These are phyloP conservation scores for Drosophila teissieri DNA, from an alignment of 1,140 invertebrate species.

Conservation along the genomic window DNA sequence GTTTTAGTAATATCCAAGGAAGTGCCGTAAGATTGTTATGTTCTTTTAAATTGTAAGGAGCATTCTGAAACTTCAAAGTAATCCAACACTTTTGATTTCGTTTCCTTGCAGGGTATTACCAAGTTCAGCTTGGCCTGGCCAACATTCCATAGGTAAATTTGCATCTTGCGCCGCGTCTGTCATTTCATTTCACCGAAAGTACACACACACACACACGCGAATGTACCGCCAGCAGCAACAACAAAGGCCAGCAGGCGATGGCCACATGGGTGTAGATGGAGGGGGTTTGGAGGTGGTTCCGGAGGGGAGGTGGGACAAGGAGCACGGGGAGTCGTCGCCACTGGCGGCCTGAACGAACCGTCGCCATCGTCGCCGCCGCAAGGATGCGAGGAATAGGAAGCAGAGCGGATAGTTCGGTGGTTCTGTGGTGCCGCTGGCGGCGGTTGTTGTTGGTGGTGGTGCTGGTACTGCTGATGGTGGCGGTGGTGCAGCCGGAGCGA, in stretches of 20 bases:
- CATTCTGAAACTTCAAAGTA: neutral
- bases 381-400: constrained; percentile 81
- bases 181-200: constrained; percentile 81
- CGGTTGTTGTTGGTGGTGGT: constrained; percentile 4
- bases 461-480: constrained; percentile 17
- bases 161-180: constrained; percentile 79
- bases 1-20: too few relatives aligned
- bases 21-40: too few relatives aligned
- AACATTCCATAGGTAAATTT: constrained; percentile 81
- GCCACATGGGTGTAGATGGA: constrained; percentile 34
- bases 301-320: neutral
- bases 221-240: constrained; percentile 46
- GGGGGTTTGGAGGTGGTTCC: neutral
- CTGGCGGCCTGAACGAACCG: constrained; percentile 62
- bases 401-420: constrained; percentile 62
- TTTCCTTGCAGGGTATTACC: constrained; percentile 27
- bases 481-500: constrained; percentile 54
- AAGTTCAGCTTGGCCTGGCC: constrained; percentile 30
- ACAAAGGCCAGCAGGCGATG: constrained; percentile 50
- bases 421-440: constrained; percentile 25
- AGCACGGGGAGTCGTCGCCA: constrained; percentile 57
- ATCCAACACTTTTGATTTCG: neutral
- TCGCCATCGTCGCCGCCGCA: constrained; percentile 59
- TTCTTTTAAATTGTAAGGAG: too few relatives aligned
- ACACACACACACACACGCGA: constrained; percentile 46